Evolutionary conservation across 2,797 vertebrate genomes (phyloP), one percentile per base, ranked within the genome.

Genomic region (Psittacula derbiana): DNA sequence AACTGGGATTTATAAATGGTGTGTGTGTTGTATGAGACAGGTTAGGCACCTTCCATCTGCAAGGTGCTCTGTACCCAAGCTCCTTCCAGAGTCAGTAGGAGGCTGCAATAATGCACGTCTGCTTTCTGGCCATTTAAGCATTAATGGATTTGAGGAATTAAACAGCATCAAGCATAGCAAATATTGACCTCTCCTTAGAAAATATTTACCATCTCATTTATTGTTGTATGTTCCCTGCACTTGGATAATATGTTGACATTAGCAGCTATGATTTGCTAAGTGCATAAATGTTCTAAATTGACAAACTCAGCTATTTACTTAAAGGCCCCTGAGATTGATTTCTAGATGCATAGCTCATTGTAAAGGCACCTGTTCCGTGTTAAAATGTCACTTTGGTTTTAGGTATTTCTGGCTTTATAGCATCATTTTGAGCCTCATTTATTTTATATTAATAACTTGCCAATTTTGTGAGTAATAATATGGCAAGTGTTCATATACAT

Each of bases 121-220:
- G 81, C 82, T 79, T 83, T 88, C 82, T 72, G 73, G n/a, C 50
- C 82, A 70, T 79, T 91, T 84, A 84, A 67, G 76, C 85, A 90
- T 82, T 93, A 80, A 86, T 91, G 82, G 89, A 96, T 97, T 94
- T 92, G 80, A 90, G 88, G 95, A 94, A 96, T 96, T 94, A 94
- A 96, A 79, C 64, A 92, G 92, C 76, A 84, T 91, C 80, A 91
- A 90, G 91, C 47, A 93, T 9, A 92, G 89, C 89, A 96, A 97
- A 97, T 97, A 96, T 92, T 96, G 95, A 94, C 93, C 85, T 96
- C 80, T 84, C 40, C 92, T 92, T 76, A 73, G 95, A 92, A 96
- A 94, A 96, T 95, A 96, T 96, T 96, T 96, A 76, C 95, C 80
- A 52, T 81, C 87, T 93, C 93, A 92, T 94, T 95, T 95, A 90